Evolutionary conservation across 2,797 vertebrate species (phyloP).

Genomic region (Gymnocypris eckloni): DNA sequence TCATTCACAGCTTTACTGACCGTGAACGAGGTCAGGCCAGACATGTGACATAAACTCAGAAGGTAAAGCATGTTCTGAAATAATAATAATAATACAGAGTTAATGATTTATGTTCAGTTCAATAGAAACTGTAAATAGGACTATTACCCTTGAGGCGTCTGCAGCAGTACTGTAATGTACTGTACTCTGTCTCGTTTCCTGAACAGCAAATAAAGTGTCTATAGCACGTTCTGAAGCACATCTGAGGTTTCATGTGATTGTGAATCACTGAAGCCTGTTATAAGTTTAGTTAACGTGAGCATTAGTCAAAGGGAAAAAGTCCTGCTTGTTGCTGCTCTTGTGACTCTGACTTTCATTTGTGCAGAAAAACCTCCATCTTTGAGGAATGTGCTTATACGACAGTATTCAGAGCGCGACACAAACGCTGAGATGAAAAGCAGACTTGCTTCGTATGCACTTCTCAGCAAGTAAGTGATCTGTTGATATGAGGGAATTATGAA

Average conservation of each 20-base stretch:
- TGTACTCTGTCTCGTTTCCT: neutral
- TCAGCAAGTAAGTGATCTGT: conserved; percentile 14
- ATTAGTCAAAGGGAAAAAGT: neutral
- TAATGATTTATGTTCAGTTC: neutral
- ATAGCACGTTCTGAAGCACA: neutral
- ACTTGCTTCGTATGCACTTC: conserved; percentile 52
- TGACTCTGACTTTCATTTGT: neutral
- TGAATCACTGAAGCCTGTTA: conserved; percentile 1
- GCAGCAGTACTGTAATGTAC: neutral
- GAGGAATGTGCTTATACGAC: conserved; percentile 48
- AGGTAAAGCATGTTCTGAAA: conserved; percentile 4
- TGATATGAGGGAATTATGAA: neutral
- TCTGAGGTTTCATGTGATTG: neutral
- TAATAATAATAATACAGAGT: neutral
- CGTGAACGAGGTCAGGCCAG: neutral
- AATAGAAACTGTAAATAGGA: neutral
- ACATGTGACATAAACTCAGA: neutral
- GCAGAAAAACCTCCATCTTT: conserved; percentile 51
- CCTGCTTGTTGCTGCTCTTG: neutral
- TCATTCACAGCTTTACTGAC: conserved; percentile 30
- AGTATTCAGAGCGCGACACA: conserved; percentile 38
- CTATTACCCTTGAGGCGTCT: neutral
- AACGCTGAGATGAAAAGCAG: conserved; percentile 17
- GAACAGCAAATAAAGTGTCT: neutral
- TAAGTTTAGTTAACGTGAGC: neutral